A percentile compares a stretch with the other conserved stretches of the same genome.
These are phyloP conservation scores for Calycopis cecrops DNA, from an alignment of 1,140 invertebrate species.

Conservation along the genomic window DNA sequence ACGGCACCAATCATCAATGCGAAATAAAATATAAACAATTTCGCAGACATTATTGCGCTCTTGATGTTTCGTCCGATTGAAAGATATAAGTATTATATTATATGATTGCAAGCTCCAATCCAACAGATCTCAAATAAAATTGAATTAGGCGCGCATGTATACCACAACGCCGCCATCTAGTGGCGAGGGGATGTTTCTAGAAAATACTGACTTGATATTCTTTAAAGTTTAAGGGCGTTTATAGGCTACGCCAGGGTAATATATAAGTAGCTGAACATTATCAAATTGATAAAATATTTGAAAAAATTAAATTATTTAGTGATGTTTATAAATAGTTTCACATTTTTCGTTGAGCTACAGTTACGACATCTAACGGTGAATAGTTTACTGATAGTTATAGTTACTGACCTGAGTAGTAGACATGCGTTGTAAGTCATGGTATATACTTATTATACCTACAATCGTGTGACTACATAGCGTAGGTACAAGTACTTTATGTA, in stretches of 20 bases:
- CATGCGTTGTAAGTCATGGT: not conserved
- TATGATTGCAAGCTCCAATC: too few relatives aligned
- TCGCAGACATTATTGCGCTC: too few relatives aligned
- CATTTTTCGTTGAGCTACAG: slow-evolving; percentile 21
- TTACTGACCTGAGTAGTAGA: slow-evolving; percentile 20
- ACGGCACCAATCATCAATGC: too few relatives aligned
- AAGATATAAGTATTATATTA: too few relatives aligned
- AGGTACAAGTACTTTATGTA: too few relatives aligned
- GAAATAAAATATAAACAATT: too few relatives aligned
- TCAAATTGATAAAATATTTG: slow-evolving; percentile 2
- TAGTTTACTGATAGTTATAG: slow-evolving; percentile 8
- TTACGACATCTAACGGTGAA: slow-evolving; percentile 27
- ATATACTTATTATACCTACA: not conserved
- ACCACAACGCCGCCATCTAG: slow-evolving; percentile 45
- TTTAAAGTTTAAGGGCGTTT: not conserved
- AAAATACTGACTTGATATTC: slow-evolving; percentile 31
- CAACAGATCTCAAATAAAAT: too few relatives aligned
- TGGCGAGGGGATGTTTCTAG: slow-evolving; percentile 44
- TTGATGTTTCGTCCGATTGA: too few relatives aligned
- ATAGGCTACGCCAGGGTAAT: slow-evolving; percentile 12
- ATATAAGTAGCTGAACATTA: not conserved
- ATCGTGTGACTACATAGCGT: not conserved
- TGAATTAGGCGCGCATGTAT: slow-evolving; percentile 37
- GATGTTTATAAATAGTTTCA: not conserved
- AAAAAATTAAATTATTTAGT: not conserved